Evolutionary conservation across 2,888 invertebrate genomes (phyloP), one percentile per base, ranked within the genome.

Genomic region (Tachina grossa): DNA sequence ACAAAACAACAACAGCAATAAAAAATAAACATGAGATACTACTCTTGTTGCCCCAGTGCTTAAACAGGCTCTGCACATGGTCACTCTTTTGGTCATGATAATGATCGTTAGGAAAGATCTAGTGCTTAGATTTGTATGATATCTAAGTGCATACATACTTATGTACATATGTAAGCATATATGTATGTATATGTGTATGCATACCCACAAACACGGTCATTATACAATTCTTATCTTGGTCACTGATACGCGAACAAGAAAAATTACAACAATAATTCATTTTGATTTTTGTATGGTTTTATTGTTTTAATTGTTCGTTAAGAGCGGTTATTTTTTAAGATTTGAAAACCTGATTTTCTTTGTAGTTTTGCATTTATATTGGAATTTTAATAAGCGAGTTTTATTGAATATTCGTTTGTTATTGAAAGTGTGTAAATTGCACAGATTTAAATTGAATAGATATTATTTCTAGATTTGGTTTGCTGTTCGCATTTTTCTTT

Each of bases 41-140:
- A 63, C 61, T 69, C 65, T 68, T 78, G 47, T 45, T 71, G 22
- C 59, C 47, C 72, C 49, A 65, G 65, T 47, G 61, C 22, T 68
- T 10, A 59, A 79, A 71, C 75, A 51, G 75, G 84, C 69, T 84
- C 45, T 76, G 57, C 72, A 78, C 66, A 77, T 72, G 77, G 51
- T n/a, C 71, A 47, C 65, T 71, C 59, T 74, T 71, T 51, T 39
- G 13, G 22, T 55, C 22, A 47, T 39, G 61, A 78, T 63, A 78
- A 45, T 53, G 39, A 71, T 61, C 51, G 53, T 61, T 31, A 69
- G 41, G 49, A 43, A 51, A 69, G 61, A 80, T 80, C 41, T 57
- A 13, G 53, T 72, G 22, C 51, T 55, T 53, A 69, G 78, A 78
- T 80, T 47, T 49, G 47, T 66, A 65, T 63, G 31, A 63, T 61